phyloP scores from a whole-genome alignment of 2,113 vertebrate genomes.

The Thomomys bottae region DNA sequence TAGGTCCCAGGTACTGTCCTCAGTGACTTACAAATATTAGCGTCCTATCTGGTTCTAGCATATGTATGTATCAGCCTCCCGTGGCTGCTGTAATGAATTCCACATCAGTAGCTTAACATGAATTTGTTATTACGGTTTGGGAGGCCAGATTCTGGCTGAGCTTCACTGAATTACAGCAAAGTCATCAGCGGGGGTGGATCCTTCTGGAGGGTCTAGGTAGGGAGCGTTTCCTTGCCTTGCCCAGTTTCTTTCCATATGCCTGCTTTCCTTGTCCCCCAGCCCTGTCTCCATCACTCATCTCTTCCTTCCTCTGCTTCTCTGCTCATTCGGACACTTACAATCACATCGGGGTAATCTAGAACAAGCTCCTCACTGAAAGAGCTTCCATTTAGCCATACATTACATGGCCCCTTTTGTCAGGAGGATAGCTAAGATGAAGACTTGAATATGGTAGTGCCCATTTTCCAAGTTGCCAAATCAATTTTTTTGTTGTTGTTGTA shows the following conservation, averaged over 20 bases:
- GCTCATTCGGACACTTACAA: neutral
- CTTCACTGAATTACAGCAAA: neutral
- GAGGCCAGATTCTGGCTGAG: neutral
- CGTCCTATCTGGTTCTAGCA: neutral
- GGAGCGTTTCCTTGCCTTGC: neutral
- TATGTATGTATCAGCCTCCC: neutral
- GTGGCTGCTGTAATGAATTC: neutral
- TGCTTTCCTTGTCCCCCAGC: neutral
- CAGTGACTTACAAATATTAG: neutral
- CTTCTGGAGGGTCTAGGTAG: neutral
- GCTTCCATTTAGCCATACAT: neutral
- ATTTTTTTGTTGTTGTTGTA: neutral
- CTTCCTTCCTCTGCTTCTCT: neutral
- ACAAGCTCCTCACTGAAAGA: neutral
- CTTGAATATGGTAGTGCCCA: neutral
- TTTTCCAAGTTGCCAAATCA: neutral
- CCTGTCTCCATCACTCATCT: neutral
- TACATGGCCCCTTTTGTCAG: neutral
- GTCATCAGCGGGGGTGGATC: neutral
- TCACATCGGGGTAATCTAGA: neutral
- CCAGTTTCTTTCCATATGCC: neutral
- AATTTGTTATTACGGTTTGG: neutral
- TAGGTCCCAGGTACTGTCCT: neutral
- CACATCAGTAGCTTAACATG: neutral
- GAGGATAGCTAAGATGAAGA: neutral